Evolutionary conservation across 2,888 invertebrate species (phyloP).

Genomic region (Spicauda simplicius): DNA sequence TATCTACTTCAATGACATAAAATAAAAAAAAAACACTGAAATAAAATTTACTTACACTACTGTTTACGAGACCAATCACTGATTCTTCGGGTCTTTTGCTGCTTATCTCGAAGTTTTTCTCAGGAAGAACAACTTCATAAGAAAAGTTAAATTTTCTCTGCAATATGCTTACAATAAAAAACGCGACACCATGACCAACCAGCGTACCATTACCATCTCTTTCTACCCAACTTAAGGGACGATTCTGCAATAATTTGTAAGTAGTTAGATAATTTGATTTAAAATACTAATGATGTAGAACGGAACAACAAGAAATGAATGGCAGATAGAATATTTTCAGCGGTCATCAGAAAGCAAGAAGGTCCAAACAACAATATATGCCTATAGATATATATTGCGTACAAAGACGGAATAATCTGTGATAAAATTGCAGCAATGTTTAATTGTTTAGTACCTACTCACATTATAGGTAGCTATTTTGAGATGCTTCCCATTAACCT

Average conservation of each 20-base stretch:
- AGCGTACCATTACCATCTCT: slow-evolving; percentile 79
- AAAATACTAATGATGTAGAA: too few species aligned
- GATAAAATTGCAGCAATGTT: too few species aligned
- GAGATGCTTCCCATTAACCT: slow-evolving; percentile 72
- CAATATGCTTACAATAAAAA: slow-evolving; percentile 88
- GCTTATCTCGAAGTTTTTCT: slow-evolving; percentile 85
- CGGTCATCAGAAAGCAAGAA: too few species aligned
- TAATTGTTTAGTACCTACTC: slow-evolving; percentile 49
- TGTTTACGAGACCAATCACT: slow-evolving; percentile 86
- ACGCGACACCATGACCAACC: slow-evolving; percentile 89
- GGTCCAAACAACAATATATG: too few species aligned
- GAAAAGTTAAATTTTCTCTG: slow-evolving; percentile 89
- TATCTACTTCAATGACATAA: too few species aligned
- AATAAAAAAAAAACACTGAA: too few species aligned
- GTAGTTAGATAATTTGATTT: background rate
- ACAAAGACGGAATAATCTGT: too few species aligned
- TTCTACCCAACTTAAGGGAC: slow-evolving; percentile 85
- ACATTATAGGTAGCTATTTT: slow-evolving; percentile 74
- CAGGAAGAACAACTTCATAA: slow-evolving; percentile 88
- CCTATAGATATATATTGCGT: too few species aligned
- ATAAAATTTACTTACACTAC: slow-evolving; percentile 74
- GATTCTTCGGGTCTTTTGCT: slow-evolving; percentile 85
- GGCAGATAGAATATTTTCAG: too few species aligned
- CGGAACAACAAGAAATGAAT: too few species aligned
- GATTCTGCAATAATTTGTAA: slow-evolving; percentile 78